Percentiles rank a stretch among this genome's conserved stretches.
Conservation (phyloP, 2,113 vertebrate genomes). For the Tenrec ecaudatus region DNA sequence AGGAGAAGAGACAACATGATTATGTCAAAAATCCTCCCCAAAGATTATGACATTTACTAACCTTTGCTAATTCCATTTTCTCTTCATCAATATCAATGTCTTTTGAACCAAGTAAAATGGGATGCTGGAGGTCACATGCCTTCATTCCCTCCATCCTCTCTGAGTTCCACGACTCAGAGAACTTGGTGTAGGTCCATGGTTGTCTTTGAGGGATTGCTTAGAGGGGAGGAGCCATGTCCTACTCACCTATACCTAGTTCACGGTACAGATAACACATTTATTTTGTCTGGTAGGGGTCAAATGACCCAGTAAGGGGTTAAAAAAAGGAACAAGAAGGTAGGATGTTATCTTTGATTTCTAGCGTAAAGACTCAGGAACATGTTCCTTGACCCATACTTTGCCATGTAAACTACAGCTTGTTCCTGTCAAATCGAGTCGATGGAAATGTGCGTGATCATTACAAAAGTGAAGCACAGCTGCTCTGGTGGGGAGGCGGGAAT, state of each 20-base stretch:
- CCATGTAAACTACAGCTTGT: not conserved
- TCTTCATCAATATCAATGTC: constrained; percentile 30
- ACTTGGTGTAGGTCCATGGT: not conserved
- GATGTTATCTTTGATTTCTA: not conserved
- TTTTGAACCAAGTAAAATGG: constrained; percentile 32
- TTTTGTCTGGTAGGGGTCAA: not conserved
- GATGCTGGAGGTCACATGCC: not conserved
- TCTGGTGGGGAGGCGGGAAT: not conserved
- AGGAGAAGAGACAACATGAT: not conserved
- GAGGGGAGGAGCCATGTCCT: not conserved
- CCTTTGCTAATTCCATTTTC: not conserved
- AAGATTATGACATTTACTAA: not conserved
- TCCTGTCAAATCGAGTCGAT: constrained; percentile 11
- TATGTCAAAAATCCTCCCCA: not conserved
- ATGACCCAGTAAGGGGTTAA: not conserved
- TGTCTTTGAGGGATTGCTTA: not conserved
- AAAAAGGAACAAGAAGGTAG: not conserved
- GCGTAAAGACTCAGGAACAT: not conserved
- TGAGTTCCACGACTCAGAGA: not conserved
- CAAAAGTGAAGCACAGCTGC: not conserved
- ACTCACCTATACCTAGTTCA: not conserved
- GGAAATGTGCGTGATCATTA: not conserved
- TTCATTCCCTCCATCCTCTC: not conserved
- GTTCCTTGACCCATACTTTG: not conserved
- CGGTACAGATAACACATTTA: not conserved